Evolutionary conservation across 2,888 invertebrate genomes (phyloP), one percentile per base, ranked within the genome.

Genomic region (Vesta saturnalis): DNA sequence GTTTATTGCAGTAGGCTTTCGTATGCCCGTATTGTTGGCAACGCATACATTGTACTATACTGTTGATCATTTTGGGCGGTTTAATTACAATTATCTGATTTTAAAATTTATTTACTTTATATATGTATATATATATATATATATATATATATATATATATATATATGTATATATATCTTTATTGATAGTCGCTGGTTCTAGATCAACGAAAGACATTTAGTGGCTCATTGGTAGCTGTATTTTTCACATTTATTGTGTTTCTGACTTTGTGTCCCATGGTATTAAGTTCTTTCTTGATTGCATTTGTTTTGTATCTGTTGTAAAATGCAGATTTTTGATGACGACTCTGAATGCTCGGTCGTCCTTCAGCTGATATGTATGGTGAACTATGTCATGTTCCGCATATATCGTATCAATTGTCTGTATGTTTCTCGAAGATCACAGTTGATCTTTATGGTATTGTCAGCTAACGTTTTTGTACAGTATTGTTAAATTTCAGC

Each of bases 21-120:
- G n/a, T n/a, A n/a, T 78, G 76, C 0, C 76, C 74, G 19, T 72
- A 76, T 23, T 46, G 14, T 62, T 77, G 77, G 52, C 77, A 77
- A n/a, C 71, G 52, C 8, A 16, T 65, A 47, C 75, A 74, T 52
- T 72, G 72, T 18, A 56, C 39, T 68, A 73, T 47, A 22, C 54
- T 60, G 14, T 63, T 67, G n/a, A 46, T 59, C 46, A 46, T 59
- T 63, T 57, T 68, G n/a, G 67, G 60, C 55, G 66, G 68, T 69
- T 67, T 67, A 22, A 64, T 69, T 57, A 35, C 60, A 46, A 73
- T 64, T 62, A 56, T 46, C 1, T 18, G 59, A n/a, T n/a, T n/a
- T n/a, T n/a, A n/a, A n/a, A n/a, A n/a, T n/a, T n/a, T n/a, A n/a
- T n/a, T n/a, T n/a, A n/a, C n/a, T n/a, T n/a, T n/a, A n/a, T n/a